Evolutionary conservation across 2,888 invertebrate species (phyloP), one percentile per base, ranked within the genome.

Genomic region (Leptopilina syphax): DNA sequence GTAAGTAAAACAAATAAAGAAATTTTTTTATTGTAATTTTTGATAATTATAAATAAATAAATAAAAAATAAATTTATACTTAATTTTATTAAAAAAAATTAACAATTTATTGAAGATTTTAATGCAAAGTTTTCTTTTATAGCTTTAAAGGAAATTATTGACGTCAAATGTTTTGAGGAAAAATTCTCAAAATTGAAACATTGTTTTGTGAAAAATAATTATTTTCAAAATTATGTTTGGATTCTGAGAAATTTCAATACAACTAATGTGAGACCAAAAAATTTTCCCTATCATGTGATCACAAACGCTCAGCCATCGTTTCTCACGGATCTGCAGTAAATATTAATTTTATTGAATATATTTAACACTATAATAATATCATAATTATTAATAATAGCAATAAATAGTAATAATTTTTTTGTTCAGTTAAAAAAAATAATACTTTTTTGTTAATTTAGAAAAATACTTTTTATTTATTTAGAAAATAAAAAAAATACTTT

Each of bases 211-310:
- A 41, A 73, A 34, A 73, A 73, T n/a, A 9, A 9, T 54, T 73
- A 54, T 73, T 73, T 73, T 13, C 54, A 73, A 73, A 34, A 57
- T 73, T 34, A 57, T 34, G n/a, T 27, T 1, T 57, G 34, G 34
- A 73, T 73, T 8, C 34, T 73, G 8, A 34, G 57, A 57, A 54
- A 73, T 34, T 41, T 54, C 9, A 34, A n/a, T 9, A 34, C n/a
- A 9, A 18, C 63, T 6, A 73, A 57, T 54, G n/a, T 73, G 9
- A 9, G 34, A 4, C 73, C 73, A 1, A 54, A 54, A 9, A 34
- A 57, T 41, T 73, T 73, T n/a, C 73, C 73, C 0, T 57, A 57
- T 57, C n/a, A 73, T 27, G 73, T 73, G 34, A 73, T 73, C 5
- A 54, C 8, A 54, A 73, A 54, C 1, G 27, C 73, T 1, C 57